These are phyloP conservation scores for Struthio camelus DNA, from an alignment of 2,113 vertebrate species.

Conservation along the genomic window DNA sequence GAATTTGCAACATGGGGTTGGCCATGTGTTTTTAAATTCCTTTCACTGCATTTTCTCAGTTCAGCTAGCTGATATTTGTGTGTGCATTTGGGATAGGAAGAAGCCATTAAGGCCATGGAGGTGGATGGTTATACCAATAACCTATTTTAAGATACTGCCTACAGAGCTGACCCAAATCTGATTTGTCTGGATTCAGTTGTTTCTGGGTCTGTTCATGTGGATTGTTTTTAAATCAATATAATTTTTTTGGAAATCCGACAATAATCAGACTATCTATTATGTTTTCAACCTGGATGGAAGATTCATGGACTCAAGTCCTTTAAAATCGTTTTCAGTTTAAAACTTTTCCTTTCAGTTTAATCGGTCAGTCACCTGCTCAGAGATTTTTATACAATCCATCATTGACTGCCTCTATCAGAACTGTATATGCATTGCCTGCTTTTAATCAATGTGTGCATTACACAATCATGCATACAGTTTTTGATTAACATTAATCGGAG, in stretches of 20 bases:
- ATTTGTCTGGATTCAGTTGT: not conserved
- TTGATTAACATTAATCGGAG: accelerated
- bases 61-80: not conserved
- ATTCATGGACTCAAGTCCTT: not conserved
- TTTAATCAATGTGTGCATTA: not conserved
- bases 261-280: not conserved
- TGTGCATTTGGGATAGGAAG: accelerated
- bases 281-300: no score
- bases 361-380: not conserved
- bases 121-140: not conserved
- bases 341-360: no score
- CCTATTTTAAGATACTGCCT: not conserved
- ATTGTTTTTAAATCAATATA: not conserved
- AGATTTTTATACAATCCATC: not conserved
- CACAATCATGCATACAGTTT: not conserved
- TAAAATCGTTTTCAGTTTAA: not conserved
- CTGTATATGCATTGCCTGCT: not conserved
- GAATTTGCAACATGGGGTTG: accelerated
- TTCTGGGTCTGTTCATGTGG: not conserved
- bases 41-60: not conserved
- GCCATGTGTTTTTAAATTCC: accelerated
- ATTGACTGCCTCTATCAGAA: not conserved
- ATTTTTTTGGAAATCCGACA: not conserved
- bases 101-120: accelerated
- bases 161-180: not conserved